Conservation (phyloP, 2,113 vertebrate species). For the Ptilorrhoa leucosticta region DNA sequence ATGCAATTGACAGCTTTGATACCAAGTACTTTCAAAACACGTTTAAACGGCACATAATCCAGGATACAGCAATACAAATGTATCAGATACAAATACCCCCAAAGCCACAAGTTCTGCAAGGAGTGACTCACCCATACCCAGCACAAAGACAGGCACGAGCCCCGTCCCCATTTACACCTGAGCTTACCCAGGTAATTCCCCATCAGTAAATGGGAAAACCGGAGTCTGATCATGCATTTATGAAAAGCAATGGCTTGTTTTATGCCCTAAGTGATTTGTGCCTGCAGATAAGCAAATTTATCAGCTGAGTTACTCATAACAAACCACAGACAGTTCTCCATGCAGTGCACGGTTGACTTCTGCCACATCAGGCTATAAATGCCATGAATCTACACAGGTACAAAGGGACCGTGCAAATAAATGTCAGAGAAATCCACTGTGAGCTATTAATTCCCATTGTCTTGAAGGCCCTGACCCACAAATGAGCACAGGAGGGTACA, state of each 20-base stretch:
- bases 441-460: background rate
- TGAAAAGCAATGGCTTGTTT: background rate
- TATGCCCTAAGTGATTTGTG: background rate
- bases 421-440: background rate
- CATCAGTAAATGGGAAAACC: fast-evolving
- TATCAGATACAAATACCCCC: fast-evolving
- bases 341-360: background rate
- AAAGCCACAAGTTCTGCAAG: background rate
- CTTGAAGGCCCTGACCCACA: background rate
- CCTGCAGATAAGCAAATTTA: background rate
- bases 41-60: background rate
- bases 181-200: background rate
- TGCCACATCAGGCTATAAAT: background rate
- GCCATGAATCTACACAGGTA: background rate
- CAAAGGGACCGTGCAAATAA: background rate
- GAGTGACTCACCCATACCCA: background rate
- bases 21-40: background rate
- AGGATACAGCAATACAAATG: background rate
- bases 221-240: background rate
- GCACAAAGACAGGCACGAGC: background rate
- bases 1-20: background rate
- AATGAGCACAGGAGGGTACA: background rate
- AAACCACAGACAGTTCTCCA: background rate
- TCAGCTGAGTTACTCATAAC: background rate
- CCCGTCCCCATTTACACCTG: background rate